Base-by-base conservation (phyloP, 2,113 vertebrate species). In the Aegotheles bennettii region DNA sequence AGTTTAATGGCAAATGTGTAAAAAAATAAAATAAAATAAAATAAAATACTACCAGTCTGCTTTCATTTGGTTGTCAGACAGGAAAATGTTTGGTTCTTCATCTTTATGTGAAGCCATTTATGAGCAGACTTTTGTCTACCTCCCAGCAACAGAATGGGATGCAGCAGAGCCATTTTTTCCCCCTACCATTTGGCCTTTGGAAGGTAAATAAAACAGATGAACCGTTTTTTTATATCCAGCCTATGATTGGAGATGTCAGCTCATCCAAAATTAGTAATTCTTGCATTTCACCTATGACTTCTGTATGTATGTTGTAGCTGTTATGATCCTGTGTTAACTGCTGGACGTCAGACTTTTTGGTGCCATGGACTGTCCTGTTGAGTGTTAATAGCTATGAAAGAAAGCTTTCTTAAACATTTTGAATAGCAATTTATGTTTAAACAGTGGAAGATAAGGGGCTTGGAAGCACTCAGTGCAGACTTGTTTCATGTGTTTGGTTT, bases 381-480 rank as follows among this genome's bases (percentile, higher is more conserved):
- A 69, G 33, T 5, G 5, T n/a, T 56, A 60, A 42, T 8, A 6
- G 5, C 33, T 76, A 13, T 69, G 40, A 64, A 85, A 85, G 60
- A 68, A 83, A 82, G 17, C 25, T 85, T 51, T 60, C 15, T 57
- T 43, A 86, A 87, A 31, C 16, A 45, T 51, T 40, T 36, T 65
- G 35, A 71, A 40, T 29, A 69, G 16, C 31, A 60, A 7, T 79
- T 83, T 68, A 7, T 26, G 10, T 73, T 84, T 73, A 83, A 90
- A 28, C 14, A 4, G 2, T 38, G 57, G 20, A 35, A 13, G 4
- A 11, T 68, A n/a, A 50, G 2, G 16, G 3, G 10, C 1, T 47
- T 86, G 25, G 12, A n/a, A 48, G 33, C 20, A 42, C 20, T 54
- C 26, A 67, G 5, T 31, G 9, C 35, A 56, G 40, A 40, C 13